Evolutionary conservation across 2,797 vertebrate genomes (phyloP).

Genomic region (Euphonia xanthogaster): DNA sequence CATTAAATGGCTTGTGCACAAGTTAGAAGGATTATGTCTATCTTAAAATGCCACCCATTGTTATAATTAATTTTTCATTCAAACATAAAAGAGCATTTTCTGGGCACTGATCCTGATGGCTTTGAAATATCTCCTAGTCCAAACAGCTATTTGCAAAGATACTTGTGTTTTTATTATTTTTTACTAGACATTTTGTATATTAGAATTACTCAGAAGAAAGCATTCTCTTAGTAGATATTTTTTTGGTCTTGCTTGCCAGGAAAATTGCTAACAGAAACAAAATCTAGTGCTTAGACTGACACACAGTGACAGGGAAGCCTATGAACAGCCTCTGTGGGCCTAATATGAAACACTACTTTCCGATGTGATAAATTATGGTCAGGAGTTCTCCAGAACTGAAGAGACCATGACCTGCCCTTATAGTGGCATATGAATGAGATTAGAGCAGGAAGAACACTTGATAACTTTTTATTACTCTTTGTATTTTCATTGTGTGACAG

Average conservation of each 20-base stretch:
- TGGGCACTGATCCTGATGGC: background rate
- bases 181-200: background rate
- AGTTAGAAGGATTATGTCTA: background rate
- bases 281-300: background rate
- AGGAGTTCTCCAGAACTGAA: background rate
- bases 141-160: background rate
- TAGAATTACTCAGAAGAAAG: background rate
- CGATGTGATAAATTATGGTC: background rate
- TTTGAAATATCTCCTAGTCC: background rate
- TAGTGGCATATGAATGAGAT: background rate
- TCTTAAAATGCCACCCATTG: background rate
- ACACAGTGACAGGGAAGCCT: background rate
- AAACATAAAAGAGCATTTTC: background rate
- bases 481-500: background rate
- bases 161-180: background rate
- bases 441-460: background rate
- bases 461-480: background rate
- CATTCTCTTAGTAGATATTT: background rate
- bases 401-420: background rate
- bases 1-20: background rate
- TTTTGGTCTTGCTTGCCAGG: background rate
- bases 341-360: background rate
- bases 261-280: background rate
- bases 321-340: background rate
- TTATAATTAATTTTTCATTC: background rate